Base-by-base conservation (phyloP, 2,797 vertebrate genomes). In the Cheirogaleus major region DNA sequence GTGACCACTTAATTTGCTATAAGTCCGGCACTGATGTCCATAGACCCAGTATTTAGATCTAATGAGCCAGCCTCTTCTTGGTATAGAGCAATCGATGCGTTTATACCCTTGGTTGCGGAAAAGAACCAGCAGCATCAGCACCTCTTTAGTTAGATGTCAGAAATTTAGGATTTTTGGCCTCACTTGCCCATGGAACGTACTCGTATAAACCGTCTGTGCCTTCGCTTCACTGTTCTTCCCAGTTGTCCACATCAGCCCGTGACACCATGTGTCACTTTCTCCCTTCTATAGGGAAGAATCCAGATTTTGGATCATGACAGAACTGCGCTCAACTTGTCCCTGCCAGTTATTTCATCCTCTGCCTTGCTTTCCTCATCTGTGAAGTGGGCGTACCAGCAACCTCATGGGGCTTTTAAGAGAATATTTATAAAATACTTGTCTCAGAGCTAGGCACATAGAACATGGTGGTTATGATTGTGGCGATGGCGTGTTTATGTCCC, bases 211-310 rank as follows among this genome's bases (percentile, higher is more conserved):
- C 2, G 2, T 18, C 55, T 1, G 1, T 5, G 0, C 2, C 0
- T 12, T 18, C 0, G 3, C 22, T 7, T 81, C n/a, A 1, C 10
- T 11, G 7, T 95, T 55, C 45, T 61, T 63, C 57, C 84, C 2
- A 0, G 55, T 35, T 13, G 7, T 2, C 57, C 57, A 15, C 3
- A 0, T 5, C 23, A 35, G 7, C 41, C 57, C 0, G 0, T 10
- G 92, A 38, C 3, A 0, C 5, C 6, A 0, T 0, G 0, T 15
- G 10, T 73, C 32, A 5, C 78, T 4, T 52, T 50, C 17, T 38
- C 73, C 27, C 75, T 12, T 27, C 14, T 23, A 27, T 11, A 2
- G 18, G 4, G 43, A 30, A 50, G 73, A 2, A 35, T 52, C 48
- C 22, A 35, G 92, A 23, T 50, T 96, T 79, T 6, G 84, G 75